Evolutionary conservation across 2,113 vertebrate species (phyloP).

Genomic region (Passerina amoena): DNA sequence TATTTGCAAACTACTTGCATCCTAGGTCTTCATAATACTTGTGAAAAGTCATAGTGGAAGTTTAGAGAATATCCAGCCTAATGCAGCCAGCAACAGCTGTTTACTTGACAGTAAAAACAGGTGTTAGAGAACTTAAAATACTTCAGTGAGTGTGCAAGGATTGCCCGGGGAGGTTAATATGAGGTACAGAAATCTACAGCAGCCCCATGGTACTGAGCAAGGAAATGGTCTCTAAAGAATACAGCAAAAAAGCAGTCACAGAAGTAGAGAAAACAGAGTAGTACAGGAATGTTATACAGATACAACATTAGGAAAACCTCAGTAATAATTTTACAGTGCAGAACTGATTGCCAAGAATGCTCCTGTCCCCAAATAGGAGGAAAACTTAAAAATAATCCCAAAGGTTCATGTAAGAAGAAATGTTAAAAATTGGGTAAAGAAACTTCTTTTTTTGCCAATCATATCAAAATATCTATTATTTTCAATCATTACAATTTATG

Average conservation of each 20-base stretch:
- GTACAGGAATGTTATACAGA: background rate
- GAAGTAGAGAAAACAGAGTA: background rate
- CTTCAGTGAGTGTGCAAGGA: background rate
- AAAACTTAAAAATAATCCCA: background rate
- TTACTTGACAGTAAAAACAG: background rate
- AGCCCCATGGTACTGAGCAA: background rate
- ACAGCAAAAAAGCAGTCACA: background rate
- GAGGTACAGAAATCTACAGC: background rate
- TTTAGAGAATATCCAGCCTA: background rate
- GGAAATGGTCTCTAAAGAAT: background rate
- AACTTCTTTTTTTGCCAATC: background rate
- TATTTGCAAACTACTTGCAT: background rate
- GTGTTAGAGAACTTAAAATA: background rate
- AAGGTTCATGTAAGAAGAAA: background rate
- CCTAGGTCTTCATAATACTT: background rate
- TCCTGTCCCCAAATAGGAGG: background rate
- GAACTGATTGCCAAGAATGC: background rate
- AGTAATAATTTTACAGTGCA: background rate
- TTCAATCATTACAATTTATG: background rate
- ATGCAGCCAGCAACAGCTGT: background rate
- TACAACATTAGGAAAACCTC: background rate
- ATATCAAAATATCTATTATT: background rate
- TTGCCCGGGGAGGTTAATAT: background rate
- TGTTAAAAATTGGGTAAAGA: background rate
- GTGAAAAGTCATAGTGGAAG: background rate